Evolutionary conservation across 2,888 invertebrate genomes (phyloP), one percentile per base, ranked within the genome.

Genomic region (Lypha dubia): DNA sequence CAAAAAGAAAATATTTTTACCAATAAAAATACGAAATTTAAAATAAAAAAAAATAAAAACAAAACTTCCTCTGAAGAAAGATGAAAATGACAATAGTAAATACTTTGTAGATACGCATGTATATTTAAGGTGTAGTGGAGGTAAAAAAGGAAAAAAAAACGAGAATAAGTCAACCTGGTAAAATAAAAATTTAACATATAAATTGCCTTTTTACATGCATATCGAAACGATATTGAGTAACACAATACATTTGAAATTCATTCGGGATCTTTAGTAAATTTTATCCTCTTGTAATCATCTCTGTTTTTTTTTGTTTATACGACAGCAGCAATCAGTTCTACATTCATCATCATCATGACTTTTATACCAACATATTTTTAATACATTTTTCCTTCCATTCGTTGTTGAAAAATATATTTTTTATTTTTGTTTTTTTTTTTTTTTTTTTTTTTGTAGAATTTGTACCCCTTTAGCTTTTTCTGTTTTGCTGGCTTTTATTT

Each of bases 111-210:
- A 53, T 53, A 15, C 28, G 15, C 5, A 53, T 28, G n/a, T n/a
- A 51, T 28, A 13, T 60, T 17, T 38, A 24, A 44, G 20, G 53
- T 20, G 9, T 67, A 58, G 63, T 56, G 44, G n/a, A n/a, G n/a
- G n/a, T n/a, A n/a, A n/a, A n/a, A n/a, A n/a, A n/a, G n/a, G n/a
- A n/a, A 41, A 58, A 68, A n/a, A 38, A 41, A 49, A 49, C 17
- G 9, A 17, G 17, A 63, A 70, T 70, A 79, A 79, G 49, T 79
- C 70, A 75, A 83, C 63, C 83, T 75, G 74, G 35, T 79, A 79
- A 79, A 83, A 75, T 65, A 73, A 76, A 73, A 83, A 75, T 79
- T 83, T 83, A 79, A 70, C 83, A 83, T 83, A 83, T 83, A 83
- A 83, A 83, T 83, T 83, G 79, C 41, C 74, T 79, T 83, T 79